These are phyloP conservation scores for Aselliscus stoliczkanus DNA, from an alignment of 2,797 vertebrate species.

Conservation along the genomic window DNA sequence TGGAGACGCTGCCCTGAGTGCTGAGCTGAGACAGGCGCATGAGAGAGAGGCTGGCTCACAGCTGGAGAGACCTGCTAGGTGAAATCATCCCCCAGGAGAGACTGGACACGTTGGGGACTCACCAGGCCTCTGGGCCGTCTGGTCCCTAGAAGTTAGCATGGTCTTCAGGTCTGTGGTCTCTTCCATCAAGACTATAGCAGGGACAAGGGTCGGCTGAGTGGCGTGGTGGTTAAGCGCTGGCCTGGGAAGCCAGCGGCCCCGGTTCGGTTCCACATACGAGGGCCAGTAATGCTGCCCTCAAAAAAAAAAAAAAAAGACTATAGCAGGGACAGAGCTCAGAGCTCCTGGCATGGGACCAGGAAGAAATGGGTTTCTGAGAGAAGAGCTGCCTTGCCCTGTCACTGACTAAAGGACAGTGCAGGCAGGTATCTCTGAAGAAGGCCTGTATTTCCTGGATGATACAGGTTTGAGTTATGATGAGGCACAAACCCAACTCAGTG, in stretches of 20 bases:
- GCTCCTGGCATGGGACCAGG: neutral
- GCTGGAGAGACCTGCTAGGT: neutral
- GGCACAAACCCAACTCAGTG: neutral
- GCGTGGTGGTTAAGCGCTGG: too few species aligned
- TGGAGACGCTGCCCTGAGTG: conserved; percentile 54
- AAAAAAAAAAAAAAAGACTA: too few species aligned
- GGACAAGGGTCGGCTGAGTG: too few species aligned
- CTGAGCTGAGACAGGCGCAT: conserved; percentile 5
- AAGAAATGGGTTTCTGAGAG: neutral
- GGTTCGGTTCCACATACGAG: too few species aligned
- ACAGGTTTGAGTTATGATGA: neutral
- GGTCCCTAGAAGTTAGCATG: neutral
- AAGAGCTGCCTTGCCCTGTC: neutral
- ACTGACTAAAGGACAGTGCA: accelerated
- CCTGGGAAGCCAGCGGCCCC: too few species aligned
- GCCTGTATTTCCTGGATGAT: neutral
- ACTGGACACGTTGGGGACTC: neutral
- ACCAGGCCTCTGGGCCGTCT: neutral
- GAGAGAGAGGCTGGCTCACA: neutral
- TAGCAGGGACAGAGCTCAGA: neutral
- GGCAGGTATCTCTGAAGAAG: neutral
- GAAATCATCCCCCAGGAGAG: neutral
- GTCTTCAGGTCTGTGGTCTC: neutral
- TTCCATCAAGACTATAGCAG: neutral
- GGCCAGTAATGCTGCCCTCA: too few species aligned